Evolutionary conservation across 2,113 vertebrate genomes (phyloP), one percentile per base, ranked within the genome.

Genomic region (Edolisoma coerulescens): DNA sequence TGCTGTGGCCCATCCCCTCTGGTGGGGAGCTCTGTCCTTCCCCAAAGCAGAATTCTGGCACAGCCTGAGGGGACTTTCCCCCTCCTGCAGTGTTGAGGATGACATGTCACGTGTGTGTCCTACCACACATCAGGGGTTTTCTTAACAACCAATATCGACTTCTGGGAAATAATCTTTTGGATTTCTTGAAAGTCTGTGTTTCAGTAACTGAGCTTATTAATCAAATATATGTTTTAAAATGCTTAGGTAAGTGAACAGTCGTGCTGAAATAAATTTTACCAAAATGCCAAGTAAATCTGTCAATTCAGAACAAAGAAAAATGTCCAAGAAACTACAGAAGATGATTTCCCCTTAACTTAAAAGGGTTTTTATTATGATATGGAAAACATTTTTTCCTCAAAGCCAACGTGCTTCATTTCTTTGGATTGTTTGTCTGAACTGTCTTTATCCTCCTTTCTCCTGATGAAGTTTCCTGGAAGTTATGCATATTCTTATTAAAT

Each of bases 401-500:
- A 95, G 68, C 9, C 57, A 4, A 17, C 12, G 18, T 61, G 21
- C 63, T 33, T 90, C 30, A 77, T 93, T 86, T 86, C 59, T 88
- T 61, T 84, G 30, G 32, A 45, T 49, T 90, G 54, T 93, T 93
- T 96, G 70, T 88, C 88, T 92, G 2, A 19, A 30, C 33, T 71
- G 12, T 49, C 44, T 79, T 22, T 42, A 39, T 50, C 14, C 42
- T 83, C 11, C 32, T 69, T 87, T 88, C 45, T 74, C 19, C 50
- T 90, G 67, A 86, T 95, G 82, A 77, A 90, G 89, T 84, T 90
- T 92, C 76, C 35, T 41, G 47, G 24, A 73, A 67, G 75, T 80
- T 92, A 88, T 93, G 68, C 79, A 84, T 95, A 50, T 93, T 90
- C 88, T 95, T 86, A 95, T 86, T 95, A 94, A 84, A 92, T 89